These are phyloP conservation scores for Plagodis dolabraria DNA, from an alignment of 2,888 invertebrate species.

Conservation along the genomic window DNA sequence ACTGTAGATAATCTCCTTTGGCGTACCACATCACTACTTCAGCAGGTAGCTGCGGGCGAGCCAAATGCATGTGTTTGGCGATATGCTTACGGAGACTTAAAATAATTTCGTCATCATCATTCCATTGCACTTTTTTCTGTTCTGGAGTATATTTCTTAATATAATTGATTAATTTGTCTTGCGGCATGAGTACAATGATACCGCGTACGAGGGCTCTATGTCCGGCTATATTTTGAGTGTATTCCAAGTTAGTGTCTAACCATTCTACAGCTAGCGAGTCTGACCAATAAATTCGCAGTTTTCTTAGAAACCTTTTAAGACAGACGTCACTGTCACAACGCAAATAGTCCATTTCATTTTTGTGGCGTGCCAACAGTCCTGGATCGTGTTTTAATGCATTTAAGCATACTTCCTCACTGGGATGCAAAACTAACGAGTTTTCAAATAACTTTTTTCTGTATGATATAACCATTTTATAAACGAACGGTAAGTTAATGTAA, in stretches of 20 bases:
- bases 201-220: slow-evolving; percentile 55
- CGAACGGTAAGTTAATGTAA: background rate
- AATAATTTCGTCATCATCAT: slow-evolving; percentile 46
- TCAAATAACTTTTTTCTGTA: slow-evolving; percentile 62
- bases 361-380: slow-evolving; percentile 45
- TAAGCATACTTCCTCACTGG: slow-evolving; percentile 51
- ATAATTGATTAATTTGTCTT: slow-evolving; percentile 43
- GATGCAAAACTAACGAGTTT: slow-evolving; percentile 54
- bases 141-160: slow-evolving; percentile 56
- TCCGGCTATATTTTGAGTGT: slow-evolving; percentile 40
- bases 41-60: slow-evolving; percentile 58
- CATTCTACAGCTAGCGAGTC: slow-evolving; percentile 49
- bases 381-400: slow-evolving; percentile 67
- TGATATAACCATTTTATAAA: slow-evolving; percentile 60
- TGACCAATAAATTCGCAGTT: slow-evolving; percentile 63
- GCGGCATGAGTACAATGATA: slow-evolving; percentile 49
- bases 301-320: slow-evolving; percentile 48
- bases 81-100: slow-evolving; percentile 57
- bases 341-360: slow-evolving; percentile 43
- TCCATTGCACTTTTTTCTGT: slow-evolving; percentile 57
- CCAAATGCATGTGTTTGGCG: slow-evolving; percentile 63
- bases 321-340: slow-evolving; percentile 43
- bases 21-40: slow-evolving; percentile 56
- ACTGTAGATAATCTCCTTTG: slow-evolving; percentile 65
- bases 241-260: slow-evolving; percentile 40